Conservation (phyloP, 2,113 vertebrate species). For the Rafetus swinhoei region DNA sequence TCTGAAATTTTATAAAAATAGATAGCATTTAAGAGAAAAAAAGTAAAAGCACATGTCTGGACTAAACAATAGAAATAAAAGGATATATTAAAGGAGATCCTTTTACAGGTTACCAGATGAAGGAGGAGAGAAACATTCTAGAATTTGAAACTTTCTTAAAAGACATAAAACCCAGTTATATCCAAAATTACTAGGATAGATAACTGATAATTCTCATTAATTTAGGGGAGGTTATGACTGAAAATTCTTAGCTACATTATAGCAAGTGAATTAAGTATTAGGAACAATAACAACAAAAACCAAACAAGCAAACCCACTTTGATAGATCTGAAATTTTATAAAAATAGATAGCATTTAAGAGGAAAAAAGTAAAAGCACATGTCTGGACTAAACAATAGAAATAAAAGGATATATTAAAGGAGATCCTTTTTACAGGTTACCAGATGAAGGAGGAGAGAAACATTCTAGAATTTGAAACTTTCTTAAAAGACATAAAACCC, state of each 20-base stretch:
- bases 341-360: background rate
- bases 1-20: background rate
- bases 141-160: slow-evolving; percentile 47
- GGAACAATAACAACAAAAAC: background rate
- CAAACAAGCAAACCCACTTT: no score
- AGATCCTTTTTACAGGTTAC: slow-evolving; percentile 14
- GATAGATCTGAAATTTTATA: background rate
- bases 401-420: background rate
- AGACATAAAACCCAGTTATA: slow-evolving; percentile 4
- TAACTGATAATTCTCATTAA: background rate
- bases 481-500: slow-evolving; percentile 14
- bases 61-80: background rate
- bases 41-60: background rate
- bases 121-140: background rate
- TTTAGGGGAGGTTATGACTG: slow-evolving; percentile 2
- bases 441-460: background rate
- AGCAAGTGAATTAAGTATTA: background rate
- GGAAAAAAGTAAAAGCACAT: background rate
- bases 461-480: slow-evolving; percentile 39
- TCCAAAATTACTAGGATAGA: no score
- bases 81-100: background rate
- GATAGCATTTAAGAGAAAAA: background rate
- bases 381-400: background rate
- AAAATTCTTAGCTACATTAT: background rate
- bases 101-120: slow-evolving; percentile 10